Base-by-base conservation (phyloP, 1,140 invertebrate genomes). In the Metaphire vulgaris region DNA sequence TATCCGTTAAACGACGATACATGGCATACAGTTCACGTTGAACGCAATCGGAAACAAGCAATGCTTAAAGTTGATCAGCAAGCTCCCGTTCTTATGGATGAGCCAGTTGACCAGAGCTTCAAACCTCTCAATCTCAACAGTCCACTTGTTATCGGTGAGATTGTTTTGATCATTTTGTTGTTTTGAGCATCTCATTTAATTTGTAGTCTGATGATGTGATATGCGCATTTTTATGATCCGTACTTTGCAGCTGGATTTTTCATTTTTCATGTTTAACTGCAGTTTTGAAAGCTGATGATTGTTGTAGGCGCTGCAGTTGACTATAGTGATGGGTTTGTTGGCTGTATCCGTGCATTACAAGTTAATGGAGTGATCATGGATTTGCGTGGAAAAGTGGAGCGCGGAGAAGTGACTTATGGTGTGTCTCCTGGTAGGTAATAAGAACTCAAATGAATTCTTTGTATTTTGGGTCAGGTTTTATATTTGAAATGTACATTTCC, bases 11-110 rank as follows among this genome's bases (percentile, higher is more conserved):
- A 94, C 72, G 93, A 98, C 82, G 90, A 98, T 83, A 87, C 90
- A 32, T 98, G 96, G 96, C 96, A 99, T 87, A 94, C 94, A 0
- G 92, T 98, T 1, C 92, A 92, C 34, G 91, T 98, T 26, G 96
- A 98, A 86, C 89, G 93, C 78, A 97, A 96, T 84, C 88, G 92
- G 80, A 90, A 87, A 76, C 81, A 93, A 84, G 28, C 70, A 31
- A n/a, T 30, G 91, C 91, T 78, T 90, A 93, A 87, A 66, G 91
- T 96, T 0, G 89, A 91, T 69, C 93, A 96, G 82, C 92, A 92
- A 1, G 89, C 90, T 0, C 81, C 79, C n/a, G 79, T 79, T 14
- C 76, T 77, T 12, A 65, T 71, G 12, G 79, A 79, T 67, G 85
- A 85, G 75, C 82, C 82, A 30, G 77, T 76, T 91, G 93, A 76